Evolutionary conservation across 2,113 vertebrate species (phyloP).

Genomic region (Romanogobio albipinnatus): DNA sequence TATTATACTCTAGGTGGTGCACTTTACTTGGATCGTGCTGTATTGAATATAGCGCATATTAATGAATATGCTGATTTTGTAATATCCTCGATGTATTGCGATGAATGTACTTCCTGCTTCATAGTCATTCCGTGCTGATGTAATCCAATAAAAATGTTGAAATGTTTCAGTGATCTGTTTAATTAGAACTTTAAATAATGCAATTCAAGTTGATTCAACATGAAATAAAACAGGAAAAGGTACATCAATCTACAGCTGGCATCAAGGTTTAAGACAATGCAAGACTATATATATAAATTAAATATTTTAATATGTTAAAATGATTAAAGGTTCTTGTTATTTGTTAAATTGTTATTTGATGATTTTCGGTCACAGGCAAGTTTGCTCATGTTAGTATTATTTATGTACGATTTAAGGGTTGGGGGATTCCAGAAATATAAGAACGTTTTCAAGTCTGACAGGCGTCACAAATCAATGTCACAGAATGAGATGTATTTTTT

Average conservation of each 20-base stretch:
- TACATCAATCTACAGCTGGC: background rate
- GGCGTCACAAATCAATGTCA: background rate
- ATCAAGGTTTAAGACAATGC: too few species aligned
- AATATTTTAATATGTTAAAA: too few species aligned
- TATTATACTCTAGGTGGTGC: constrained; percentile 11
- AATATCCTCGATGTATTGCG: background rate
- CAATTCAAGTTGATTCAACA: background rate
- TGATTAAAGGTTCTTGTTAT: too few species aligned
- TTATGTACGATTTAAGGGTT: background rate
- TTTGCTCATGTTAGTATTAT: background rate
- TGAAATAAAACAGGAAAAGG: background rate
- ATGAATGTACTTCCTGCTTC: constrained; percentile 42
- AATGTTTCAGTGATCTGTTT: constrained; percentile 24
- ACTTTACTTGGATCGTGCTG: background rate
- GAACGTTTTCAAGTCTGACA: background rate
- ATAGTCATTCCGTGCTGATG: constrained; percentile 41
- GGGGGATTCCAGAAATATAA: too few species aligned
- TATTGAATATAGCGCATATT: background rate
- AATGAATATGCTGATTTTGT: constrained; percentile 8
- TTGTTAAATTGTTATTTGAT: too few species aligned
- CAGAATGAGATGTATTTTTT: background rate
- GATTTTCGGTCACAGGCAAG: background rate
- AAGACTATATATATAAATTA: too few species aligned
- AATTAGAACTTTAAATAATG: background rate
- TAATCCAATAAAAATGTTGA: constrained; percentile 14